Evolutionary conservation across 2,888 invertebrate genomes (phyloP), one percentile per base, ranked within the genome.

Genomic region (Sericinus montela): DNA sequence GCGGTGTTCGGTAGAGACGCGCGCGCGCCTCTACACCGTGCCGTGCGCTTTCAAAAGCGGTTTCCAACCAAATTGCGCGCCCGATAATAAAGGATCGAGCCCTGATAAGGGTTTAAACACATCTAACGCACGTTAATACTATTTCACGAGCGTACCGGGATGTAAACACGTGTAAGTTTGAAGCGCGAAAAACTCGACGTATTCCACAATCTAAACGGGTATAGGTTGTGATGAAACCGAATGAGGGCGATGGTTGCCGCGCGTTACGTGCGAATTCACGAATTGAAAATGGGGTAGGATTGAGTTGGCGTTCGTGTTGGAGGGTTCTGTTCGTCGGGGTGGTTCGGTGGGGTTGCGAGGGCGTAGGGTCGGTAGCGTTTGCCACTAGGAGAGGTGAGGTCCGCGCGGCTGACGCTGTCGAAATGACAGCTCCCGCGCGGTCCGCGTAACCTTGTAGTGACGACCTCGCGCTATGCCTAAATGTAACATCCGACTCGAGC

Each of bases 391-490:
- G 45, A 48, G 59, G 69, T 73, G 68, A 67, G 66, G 72, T 75
- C 67, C 77, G 76, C 68, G 63, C 78, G 80, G 61, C 65, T 60
- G 41, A 52, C 75, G 60, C 53, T 55, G 61, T 55, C 68, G 69
- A 71, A 82, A 79, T 82, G 83, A 78, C 77, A 70, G 63, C 60
- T 45, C 52, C 37, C 57, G 55, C 58, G 55, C 66, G 56, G 4
- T 5, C 57, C 52, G 44, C 54, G 56, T 69, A 71, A 69, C 75
- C 75, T 71, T 70, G 69, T 60, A 52, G 46, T 51, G 53, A 49
- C 65, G 63, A 67, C 69, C 71, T 70, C 69, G 67, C 61, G 62
- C 68, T 68, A 62, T 69, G 72, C 75, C 79, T 75, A 74, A 77
- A 73, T 63, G 70, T 70, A 67, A 57, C 71, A 75, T 66, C 68